Conservation (phyloP, 1,140 invertebrate species). For the Anoplolepis gracilipes region DNA sequence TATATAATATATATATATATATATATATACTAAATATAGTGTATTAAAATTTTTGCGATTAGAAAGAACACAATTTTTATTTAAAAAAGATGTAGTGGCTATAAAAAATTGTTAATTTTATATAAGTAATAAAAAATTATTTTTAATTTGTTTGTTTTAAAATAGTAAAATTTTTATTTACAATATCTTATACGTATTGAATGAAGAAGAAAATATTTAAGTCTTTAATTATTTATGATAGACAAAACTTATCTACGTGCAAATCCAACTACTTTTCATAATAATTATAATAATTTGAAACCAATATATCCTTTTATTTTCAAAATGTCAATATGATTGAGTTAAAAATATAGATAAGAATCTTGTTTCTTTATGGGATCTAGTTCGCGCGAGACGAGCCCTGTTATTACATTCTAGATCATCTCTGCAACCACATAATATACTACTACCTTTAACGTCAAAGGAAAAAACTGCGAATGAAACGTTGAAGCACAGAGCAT, state of each 20-base stretch:
- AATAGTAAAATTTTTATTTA: neutral
- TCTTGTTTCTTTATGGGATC: neutral
- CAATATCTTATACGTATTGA: neutral
- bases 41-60: neutral
- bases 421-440: neutral
- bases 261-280: neutral
- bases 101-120: neutral
- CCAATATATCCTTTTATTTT: neutral
- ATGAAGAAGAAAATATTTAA: neutral
- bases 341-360: constrained; percentile 5
- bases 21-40: neutral
- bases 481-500: neutral
- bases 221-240: neutral
- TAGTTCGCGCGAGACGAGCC: neutral
- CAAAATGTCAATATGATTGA: neutral
- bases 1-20: too few relatives aligned
- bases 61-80: too few relatives aligned
- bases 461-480: constrained; percentile 17
- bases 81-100: neutral
- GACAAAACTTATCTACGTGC: neutral
- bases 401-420: neutral
- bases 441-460: constrained; percentile 35
- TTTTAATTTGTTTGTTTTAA: neutral
- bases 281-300: neutral
- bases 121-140: neutral